Evolutionary conservation across 2,113 vertebrate species (phyloP).

Genomic region (Paramisgurnus dabryanus): DNA sequence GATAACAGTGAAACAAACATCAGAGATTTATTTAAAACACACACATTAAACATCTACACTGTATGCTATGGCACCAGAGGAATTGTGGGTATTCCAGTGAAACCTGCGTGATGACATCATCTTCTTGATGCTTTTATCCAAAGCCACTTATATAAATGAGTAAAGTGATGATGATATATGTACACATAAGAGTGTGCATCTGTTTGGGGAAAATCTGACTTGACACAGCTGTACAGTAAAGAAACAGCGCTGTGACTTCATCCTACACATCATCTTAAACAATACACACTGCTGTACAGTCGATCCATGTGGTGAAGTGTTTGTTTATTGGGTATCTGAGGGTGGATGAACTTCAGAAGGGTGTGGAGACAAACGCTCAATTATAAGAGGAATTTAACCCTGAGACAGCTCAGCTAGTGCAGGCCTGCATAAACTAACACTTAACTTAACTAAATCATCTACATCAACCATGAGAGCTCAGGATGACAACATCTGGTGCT

Average conservation of each 20-base stretch:
- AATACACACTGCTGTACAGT: neutral
- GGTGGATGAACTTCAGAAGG: neutral
- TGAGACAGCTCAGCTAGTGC: constrained; percentile 41
- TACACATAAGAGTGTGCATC: too few relatives aligned
- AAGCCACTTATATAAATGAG: neutral
- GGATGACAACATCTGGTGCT: too few relatives aligned
- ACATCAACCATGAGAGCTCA: too few relatives aligned
- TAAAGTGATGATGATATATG: too few relatives aligned
- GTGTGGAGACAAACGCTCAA: constrained; percentile 45
- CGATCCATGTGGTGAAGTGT: too few relatives aligned
- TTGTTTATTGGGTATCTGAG: too few relatives aligned
- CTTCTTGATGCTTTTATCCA: neutral
- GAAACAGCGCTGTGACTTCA: too few relatives aligned
- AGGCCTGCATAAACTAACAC: constrained; percentile 32
- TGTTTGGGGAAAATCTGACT: too few relatives aligned
- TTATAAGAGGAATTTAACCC: constrained; percentile 49
- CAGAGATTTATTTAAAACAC: too few relatives aligned
- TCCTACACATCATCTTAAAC: neutral
- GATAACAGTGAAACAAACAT: too few relatives aligned
- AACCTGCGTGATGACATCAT: neutral
- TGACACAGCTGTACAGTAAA: too few relatives aligned
- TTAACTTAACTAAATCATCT: too few relatives aligned
- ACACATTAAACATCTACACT: neutral
- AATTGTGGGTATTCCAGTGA: neutral
- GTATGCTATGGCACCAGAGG: neutral